phyloP scores from a whole-genome alignment of 2,797 vertebrate species.

The Catamblyrhynchus diadema region DNA sequence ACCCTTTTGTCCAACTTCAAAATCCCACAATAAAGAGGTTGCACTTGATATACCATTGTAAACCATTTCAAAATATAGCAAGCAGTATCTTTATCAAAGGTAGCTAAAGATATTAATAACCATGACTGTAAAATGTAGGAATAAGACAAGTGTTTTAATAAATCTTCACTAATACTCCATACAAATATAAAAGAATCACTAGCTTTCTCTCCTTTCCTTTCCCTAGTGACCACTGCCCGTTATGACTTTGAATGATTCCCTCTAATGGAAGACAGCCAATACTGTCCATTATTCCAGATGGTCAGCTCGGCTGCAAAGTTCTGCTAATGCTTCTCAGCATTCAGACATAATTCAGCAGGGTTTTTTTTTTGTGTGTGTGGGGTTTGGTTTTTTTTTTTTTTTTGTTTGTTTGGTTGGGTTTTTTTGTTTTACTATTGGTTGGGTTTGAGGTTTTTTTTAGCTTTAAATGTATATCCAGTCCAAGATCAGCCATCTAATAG shows the following conservation, averaged over 20 bases:
- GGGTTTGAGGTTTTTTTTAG: background rate
- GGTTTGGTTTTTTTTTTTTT: background rate
- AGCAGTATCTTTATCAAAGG: constrained; percentile 57
- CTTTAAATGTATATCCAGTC: background rate
- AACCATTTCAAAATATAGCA: constrained; percentile 50
- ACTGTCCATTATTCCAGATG: constrained; percentile 54
- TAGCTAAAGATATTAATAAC: constrained; percentile 59
- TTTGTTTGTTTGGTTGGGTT: background rate
- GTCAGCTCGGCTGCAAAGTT: constrained; percentile 53
- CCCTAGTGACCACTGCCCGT: constrained; percentile 20
- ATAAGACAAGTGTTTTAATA: constrained; percentile 71
- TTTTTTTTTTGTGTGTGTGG: background rate
- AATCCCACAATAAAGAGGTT: constrained; percentile 6
- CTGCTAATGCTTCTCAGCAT: constrained; percentile 24
- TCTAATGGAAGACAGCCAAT: constrained; percentile 56
- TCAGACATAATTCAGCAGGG: background rate
- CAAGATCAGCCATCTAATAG: background rate
- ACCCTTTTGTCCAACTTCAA: background rate
- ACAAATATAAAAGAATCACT: constrained; percentile 68
- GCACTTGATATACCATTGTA: background rate
- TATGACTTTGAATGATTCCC: constrained; percentile 63
- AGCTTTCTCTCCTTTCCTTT: constrained; percentile 32
- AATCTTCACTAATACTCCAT: constrained; percentile 61
- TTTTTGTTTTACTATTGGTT: background rate
- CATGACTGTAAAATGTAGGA: background rate